A percentile compares a stretch with the other conserved stretches of the same genome.
Evolutionary conservation across 2,888 invertebrate genomes (phyloP).

Genomic region (Eristalis intricaria): DNA sequence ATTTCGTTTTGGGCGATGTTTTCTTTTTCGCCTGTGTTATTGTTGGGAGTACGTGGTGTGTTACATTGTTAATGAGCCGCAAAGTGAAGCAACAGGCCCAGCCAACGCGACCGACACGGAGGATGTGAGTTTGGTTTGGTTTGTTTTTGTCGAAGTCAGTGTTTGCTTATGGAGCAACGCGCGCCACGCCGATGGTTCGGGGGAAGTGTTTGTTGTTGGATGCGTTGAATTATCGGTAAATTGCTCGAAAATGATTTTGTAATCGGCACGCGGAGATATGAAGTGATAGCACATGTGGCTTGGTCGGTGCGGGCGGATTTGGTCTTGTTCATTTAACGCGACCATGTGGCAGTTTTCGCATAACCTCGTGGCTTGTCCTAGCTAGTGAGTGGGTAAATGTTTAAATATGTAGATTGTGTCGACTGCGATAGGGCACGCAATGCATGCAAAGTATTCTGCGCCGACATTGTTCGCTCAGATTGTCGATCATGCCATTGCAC

Average conservation of each 20-base stretch:
- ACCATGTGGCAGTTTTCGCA: too few relatives aligned
- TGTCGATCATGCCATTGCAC: too few relatives aligned
- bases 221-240: neutral
- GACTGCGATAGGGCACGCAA: too few relatives aligned
- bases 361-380: too few relatives aligned
- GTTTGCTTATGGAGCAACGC: constrained; percentile 21
- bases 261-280: neutral
- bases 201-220: neutral
- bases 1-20: neutral
- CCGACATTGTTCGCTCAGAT: too few relatives aligned
- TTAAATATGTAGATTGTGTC: too few relatives aligned
- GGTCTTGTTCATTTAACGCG: neutral
- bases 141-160: constrained; percentile 7
- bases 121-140: neutral
- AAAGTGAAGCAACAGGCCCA: constrained; percentile 19
- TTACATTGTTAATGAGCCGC: constrained; percentile 25
- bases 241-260: neutral
- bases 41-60: constrained; percentile 23
- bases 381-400: too few relatives aligned
- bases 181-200: neutral
- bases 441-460: too few relatives aligned
- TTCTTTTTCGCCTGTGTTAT: constrained; percentile 7
- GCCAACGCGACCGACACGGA: too few relatives aligned
- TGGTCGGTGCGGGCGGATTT: neutral
- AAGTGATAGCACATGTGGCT: neutral